Evolutionary conservation across 2,888 invertebrate species (phyloP).

Genomic region (Cryptocheilus praepositus): DNA sequence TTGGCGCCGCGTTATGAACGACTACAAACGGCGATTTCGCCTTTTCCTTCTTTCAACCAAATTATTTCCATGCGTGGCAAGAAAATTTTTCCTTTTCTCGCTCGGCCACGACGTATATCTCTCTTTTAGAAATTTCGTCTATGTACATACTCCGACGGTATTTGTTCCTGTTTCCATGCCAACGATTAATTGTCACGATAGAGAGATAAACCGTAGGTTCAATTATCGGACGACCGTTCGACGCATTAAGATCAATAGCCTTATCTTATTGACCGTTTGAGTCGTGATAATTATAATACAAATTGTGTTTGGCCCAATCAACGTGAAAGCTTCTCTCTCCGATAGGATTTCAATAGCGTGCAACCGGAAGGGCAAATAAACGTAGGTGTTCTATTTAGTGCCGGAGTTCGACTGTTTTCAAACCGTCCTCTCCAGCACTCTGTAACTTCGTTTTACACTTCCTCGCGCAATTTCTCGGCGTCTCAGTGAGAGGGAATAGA

Average conservation of each 20-base stretch:
- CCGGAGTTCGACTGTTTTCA: neutral
- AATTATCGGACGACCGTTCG: slow-evolving; percentile 20
- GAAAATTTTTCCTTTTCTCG: slow-evolving; percentile 7
- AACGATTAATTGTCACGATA: neutral
- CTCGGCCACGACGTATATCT: no score
- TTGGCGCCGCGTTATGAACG: neutral
- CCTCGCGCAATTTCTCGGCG: neutral
- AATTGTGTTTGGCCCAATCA: slow-evolving; percentile 44
- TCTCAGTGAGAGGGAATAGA: neutral
- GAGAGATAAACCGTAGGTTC: slow-evolving; percentile 17
- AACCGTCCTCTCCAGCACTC: neutral
- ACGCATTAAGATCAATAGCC: slow-evolving; percentile 24
- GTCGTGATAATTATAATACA: slow-evolving; percentile 39
- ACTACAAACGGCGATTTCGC: neutral
- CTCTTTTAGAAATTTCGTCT: neutral
- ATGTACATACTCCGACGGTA: neutral
- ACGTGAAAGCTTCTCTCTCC: slow-evolving; percentile 24
- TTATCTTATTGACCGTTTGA: slow-evolving; percentile 32
- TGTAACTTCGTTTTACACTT: neutral
- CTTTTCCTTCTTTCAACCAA: neutral
- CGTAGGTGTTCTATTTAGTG: slow-evolving; percentile 10
- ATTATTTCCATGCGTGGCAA: neutral
- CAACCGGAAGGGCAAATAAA: slow-evolving; percentile 34
- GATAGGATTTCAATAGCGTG: slow-evolving; percentile 19
- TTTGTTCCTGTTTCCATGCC: neutral